phyloP scores from a whole-genome alignment of 2,888 invertebrate species.

The Melanophora roralis region DNA sequence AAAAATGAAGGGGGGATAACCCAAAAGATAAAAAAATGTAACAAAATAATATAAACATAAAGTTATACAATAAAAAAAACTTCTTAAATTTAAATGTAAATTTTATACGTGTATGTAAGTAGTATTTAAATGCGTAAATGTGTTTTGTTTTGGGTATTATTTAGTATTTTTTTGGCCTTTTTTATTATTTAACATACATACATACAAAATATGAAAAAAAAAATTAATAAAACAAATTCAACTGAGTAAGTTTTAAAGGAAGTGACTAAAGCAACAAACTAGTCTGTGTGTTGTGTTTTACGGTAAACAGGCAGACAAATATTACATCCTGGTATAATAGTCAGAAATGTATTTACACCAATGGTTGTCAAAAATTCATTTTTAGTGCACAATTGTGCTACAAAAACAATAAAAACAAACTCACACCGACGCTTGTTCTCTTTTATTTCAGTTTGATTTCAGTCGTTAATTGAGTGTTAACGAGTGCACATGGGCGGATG shows the following conservation, averaged over 20 bases:
- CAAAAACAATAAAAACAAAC: no score
- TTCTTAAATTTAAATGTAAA: slow-evolving; percentile 33
- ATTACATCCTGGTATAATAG: slow-evolving; percentile 7
- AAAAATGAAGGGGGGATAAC: no score
- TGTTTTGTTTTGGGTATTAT: background rate
- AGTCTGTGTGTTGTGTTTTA: background rate
- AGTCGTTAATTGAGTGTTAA: no score
- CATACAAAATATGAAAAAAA: slow-evolving; percentile 5
- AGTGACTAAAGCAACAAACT: background rate
- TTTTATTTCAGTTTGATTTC: no score
- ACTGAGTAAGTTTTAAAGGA: background rate
- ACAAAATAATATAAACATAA: background rate
- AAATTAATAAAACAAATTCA: background rate
- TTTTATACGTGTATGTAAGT: slow-evolving; percentile 1
- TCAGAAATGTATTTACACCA: background rate
- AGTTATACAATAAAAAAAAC: background rate
- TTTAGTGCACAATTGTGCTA: no score
- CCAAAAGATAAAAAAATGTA: background rate
- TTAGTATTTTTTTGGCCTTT: background rate
- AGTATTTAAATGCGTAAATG: background rate
- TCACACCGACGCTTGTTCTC: no score
- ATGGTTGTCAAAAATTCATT: no score
- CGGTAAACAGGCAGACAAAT: background rate
- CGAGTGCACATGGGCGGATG: no score
- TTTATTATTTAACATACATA: slow-evolving; percentile 1